Evolutionary conservation across 2,797 vertebrate species (phyloP), one percentile per base, ranked within the genome.

Genomic region (Phataginus tetradactyla): DNA sequence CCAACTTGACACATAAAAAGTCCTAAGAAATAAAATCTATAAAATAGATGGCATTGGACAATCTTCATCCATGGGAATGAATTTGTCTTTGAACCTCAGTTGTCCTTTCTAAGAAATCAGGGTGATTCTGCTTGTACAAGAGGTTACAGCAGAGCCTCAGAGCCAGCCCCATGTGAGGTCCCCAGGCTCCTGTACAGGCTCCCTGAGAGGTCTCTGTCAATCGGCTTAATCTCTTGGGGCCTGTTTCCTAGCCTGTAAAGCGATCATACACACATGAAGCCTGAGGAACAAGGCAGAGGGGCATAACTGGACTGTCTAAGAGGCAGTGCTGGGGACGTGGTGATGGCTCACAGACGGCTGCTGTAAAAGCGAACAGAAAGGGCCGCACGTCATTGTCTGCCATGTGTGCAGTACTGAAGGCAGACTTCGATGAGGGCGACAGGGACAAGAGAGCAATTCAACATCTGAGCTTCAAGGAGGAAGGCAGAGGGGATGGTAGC

Each of bases 401-500:
- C 34, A 17, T 0, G 25, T 53, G 66, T 7, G 21, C 37, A 2
- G 1, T 32, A 32, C 64, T 2, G 13, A n/a, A 66, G 59, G 51
- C 14, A 42, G 21, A 8, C n/a, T 20, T 3, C 0, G 11, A 13
- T 14, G 66, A 63, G 45, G 7, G 0, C 5, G 2, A 12, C 45
- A 25, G 72, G 42, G 57, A 12, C 5, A 37, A 4, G 4, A 14
- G 14, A 51, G 55, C 84, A 23, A 49, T 11, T 5, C 12, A 69
- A 45, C 27, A 25, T 9, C 32, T 61, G 69, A 68, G 3, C 64
- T 55, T n/a, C 37, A 37, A 29, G 23, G 14, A 66, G 27, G 63
- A 57, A 49, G 37, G 3, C 29, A 6, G 11, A 14, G 29, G n/a
- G 0, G 0, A 49, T 23, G 23, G 14, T 17, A 3, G n/a, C 18